phyloP scores from a whole-genome alignment of 23 tunicate species.

The Oikopleura albicans region DNA sequence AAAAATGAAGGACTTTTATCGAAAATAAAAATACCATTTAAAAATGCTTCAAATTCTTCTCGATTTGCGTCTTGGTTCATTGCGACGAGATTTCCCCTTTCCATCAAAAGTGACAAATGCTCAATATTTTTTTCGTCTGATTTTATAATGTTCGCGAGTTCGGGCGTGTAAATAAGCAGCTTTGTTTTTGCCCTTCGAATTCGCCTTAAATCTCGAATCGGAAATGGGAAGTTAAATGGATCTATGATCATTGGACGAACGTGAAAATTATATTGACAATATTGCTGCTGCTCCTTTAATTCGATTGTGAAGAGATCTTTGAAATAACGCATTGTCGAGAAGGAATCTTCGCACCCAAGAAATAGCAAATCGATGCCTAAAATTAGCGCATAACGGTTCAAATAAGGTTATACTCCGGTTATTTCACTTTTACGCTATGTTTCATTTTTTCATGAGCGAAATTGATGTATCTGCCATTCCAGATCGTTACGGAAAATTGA shows the following conservation, averaged over 20 bases:
- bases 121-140: neutral
- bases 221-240: neutral
- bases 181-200: constrained; percentile 18
- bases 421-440: too few species aligned
- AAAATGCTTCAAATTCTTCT: neutral
- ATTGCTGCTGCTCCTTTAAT: neutral
- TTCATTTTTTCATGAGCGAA: too few species aligned
- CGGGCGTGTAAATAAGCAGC: neutral
- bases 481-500: too few species aligned
- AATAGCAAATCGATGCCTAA: neutral
- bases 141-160: neutral
- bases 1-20: too few species aligned
- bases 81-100: neutral
- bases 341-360: neutral
- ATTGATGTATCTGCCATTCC: too few species aligned
- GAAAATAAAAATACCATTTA: neutral
- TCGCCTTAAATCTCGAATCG: neutral
- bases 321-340: neutral
- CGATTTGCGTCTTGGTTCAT: neutral
- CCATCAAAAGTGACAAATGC: neutral
- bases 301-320: neutral
- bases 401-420: too few species aligned
- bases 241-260: neutral
- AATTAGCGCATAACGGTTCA: too few species aligned
- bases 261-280: neutral